Evolutionary conservation across 2,888 invertebrate genomes (phyloP).

Genomic region (Drosophila testacea): DNA sequence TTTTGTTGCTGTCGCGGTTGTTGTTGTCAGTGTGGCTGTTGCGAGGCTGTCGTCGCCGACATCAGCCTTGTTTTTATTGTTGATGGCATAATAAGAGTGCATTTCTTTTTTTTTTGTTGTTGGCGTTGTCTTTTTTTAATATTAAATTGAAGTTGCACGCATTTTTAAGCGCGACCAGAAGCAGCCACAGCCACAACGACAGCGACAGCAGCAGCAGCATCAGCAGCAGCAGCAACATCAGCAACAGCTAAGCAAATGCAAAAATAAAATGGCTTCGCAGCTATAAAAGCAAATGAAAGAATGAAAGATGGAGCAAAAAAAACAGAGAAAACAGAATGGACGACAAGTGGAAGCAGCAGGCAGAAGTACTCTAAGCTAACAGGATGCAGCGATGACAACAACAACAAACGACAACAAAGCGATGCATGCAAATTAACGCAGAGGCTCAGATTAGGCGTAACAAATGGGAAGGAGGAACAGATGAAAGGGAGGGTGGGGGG

Average conservation of each 20-base stretch:
- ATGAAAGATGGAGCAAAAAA: constrained; percentile 13
- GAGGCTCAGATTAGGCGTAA: constrained; percentile 22
- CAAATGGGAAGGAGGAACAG: constrained; percentile 2
- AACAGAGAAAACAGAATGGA: not conserved
- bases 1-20: constrained; percentile 41
- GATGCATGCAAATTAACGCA: constrained; percentile 51
- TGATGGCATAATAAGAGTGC: constrained; percentile 72
- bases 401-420: constrained; percentile 24
- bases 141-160: constrained; percentile 76
- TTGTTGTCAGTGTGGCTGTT: constrained; percentile 50
- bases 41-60: constrained; percentile 39
- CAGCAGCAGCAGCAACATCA: constrained; percentile 30
- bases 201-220: constrained; percentile 2
- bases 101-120: constrained; percentile 46
- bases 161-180: constrained; percentile 57
- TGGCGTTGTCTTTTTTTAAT: constrained; percentile 11
- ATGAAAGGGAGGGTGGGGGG: not conserved
- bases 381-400: constrained; percentile 35
- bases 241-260: constrained; percentile 5
- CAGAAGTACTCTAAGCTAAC: constrained; percentile 22
- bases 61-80: constrained; percentile 69
- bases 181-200: constrained; percentile 26
- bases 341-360: constrained; percentile 3
- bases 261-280: constrained; percentile 20
- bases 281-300: constrained; percentile 32